Base-by-base conservation (phyloP, 2,888 invertebrate genomes). In the Heliconius hortense region DNA sequence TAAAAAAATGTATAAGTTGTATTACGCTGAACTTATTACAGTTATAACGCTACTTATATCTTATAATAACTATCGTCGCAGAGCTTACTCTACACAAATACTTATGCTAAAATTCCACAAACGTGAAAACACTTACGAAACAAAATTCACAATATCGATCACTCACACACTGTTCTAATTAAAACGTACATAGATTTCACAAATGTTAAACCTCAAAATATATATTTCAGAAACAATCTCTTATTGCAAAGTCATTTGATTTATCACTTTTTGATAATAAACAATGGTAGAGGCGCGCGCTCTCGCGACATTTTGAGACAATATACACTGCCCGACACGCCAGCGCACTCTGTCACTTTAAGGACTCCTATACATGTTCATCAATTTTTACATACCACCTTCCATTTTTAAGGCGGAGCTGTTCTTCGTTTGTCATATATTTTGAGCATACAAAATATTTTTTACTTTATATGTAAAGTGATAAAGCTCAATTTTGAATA, bases 381-480 rank as follows among this genome's bases (percentile, higher is more conserved):
- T 94, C 90, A 94, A 94, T 94, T 94, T 94, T 94, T 94, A 94
- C 93, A 94, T 93, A 93, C 94, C 93, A 94, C 93, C 94, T 94
- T 93, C 94, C 93, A 94, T 93, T 94, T 94, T 94, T 94, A 93
- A 94, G 94, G 94, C 93, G 94, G 94, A 92, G 93, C 92, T 93
- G 91, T 89, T 90, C 88, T 91, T 91, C 87, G 85, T 83, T 87
- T 84, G 85, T 86, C 89, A 87, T 86, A 84, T 82, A 82, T 79
- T 77, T 72, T 77, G n/a, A 77, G 0, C 0, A 2, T 2, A 56
- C 77, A 81, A 59, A 10, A n/a, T n/a, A 86, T 82, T 78, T 43
- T 75, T 11, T 76, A 85, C 84, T 78, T 74, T 87, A 83, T 26
- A 0, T 0, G 0, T 0, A 0, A 1, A 0, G 0, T 0, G 0